These are phyloP conservation scores for Lepidocyrtoides sp. DNA, from an alignment of 2,888 invertebrate genomes.

Conservation along the genomic window DNA sequence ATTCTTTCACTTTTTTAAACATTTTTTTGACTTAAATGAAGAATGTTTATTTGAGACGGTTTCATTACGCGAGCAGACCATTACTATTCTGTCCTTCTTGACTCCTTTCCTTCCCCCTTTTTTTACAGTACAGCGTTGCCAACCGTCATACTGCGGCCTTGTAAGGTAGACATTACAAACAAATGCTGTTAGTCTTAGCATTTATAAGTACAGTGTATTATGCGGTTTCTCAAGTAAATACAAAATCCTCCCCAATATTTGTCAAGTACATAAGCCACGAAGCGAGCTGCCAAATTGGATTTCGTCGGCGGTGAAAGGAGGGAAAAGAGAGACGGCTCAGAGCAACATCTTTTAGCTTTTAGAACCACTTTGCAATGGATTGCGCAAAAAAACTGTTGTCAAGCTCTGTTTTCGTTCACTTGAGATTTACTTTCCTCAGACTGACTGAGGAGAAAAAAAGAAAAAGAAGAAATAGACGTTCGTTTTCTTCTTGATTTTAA, in stretches of 20 bases:
- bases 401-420: slow-evolving; percentile 1
- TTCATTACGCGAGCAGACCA: too few relatives aligned
- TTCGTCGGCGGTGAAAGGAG: neutral
- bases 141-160: too few relatives aligned
- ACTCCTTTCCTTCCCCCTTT: too few relatives aligned
- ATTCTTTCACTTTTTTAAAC: neutral
- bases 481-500: neutral
- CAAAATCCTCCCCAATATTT: slow-evolving; percentile 13
- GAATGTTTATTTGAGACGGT: neutral
- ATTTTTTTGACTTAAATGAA: neutral
- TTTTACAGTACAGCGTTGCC: too few relatives aligned
- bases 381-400: slow-evolving; percentile 37
- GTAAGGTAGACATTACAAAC: neutral
- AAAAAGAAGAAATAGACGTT: neutral
- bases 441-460: neutral
- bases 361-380: neutral
- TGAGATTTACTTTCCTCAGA: slow-evolving; percentile 29
- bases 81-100: too few relatives aligned
- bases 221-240: slow-evolving; percentile 13
- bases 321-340: neutral
- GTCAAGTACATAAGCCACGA: neutral
- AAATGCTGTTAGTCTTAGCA: too few relatives aligned
- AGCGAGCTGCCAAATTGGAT: slow-evolving; percentile 19
- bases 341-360: slow-evolving; percentile 40
- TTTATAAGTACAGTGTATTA: slow-evolving; percentile 31